Conservation (phyloP, 35 echinoderm and acorn worm genomes). For the Hemicentrotus pulcherrimus region DNA sequence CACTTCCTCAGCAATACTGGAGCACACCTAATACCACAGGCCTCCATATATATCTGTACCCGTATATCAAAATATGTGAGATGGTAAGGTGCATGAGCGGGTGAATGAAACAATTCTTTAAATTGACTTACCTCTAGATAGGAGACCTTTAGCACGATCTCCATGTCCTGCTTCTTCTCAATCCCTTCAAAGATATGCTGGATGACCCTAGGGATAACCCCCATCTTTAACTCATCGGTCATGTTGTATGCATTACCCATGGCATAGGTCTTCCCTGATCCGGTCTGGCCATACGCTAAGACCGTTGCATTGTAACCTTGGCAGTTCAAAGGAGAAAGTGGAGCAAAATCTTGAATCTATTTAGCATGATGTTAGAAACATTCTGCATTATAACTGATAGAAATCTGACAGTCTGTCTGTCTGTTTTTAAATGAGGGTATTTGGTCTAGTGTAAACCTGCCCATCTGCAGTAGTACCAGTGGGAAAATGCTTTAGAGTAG, state of each 20-base stretch:
- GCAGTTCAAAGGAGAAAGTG: background rate
- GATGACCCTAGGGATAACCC: conserved; percentile 93
- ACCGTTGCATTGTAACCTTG: conserved; percentile 96
- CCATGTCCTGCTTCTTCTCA: conserved; percentile 66
- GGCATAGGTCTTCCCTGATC: conserved; percentile 91
- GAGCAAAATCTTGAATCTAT: background rate
- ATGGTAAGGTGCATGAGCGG: too few species aligned
- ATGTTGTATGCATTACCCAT: conserved; percentile 95
- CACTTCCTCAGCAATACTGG: too few species aligned
- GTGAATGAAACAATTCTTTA: background rate
- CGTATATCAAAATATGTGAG: too few species aligned
- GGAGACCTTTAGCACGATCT: conserved; percentile 77
- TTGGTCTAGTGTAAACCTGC: too few species aligned
- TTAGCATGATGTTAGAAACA: too few species aligned
- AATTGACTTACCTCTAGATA: conserved; percentile 84
- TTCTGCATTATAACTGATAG: too few species aligned
- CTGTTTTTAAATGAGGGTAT: too few species aligned
- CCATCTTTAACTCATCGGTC: conserved; percentile 66
- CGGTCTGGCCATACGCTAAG: conserved; percentile 93
- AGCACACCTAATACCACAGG: too few species aligned
- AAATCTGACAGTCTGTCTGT: too few species aligned
- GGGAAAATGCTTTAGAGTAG: too few species aligned
- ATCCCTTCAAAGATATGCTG: conserved; percentile 70
- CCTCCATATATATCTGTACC: too few species aligned
- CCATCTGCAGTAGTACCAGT: too few species aligned